phyloP scores from a whole-genome alignment of 2,888 invertebrate genomes.

The Digitonthophagus gazella region DNA sequence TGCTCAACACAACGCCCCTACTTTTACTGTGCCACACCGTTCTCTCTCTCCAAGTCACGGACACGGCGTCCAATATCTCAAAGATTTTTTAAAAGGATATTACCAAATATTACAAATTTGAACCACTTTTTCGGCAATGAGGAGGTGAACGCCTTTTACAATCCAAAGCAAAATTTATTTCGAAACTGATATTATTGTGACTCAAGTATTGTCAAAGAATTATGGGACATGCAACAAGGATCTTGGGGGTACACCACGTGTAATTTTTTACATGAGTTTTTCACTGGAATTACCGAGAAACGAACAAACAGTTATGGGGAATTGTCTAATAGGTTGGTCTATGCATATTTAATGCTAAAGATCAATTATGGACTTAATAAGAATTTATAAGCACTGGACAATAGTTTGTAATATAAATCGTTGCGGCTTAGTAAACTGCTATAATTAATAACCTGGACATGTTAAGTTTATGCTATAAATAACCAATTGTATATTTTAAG shows the following conservation, averaged over 20 bases:
- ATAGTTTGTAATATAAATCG: not conserved
- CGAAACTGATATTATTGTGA: too few species aligned
- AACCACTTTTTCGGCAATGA: not conserved
- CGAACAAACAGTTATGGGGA: not conserved
- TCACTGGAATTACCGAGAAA: not conserved
- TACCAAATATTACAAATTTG: not conserved
- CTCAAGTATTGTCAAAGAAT: too few species aligned
- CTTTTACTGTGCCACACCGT: not conserved
- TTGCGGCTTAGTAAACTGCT: not conserved
- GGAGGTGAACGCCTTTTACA: too few species aligned
- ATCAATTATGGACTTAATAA: not conserved
- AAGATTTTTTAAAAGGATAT: not conserved
- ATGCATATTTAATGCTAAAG: not conserved
- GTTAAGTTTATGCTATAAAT: not conserved
- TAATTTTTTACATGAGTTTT: not conserved
- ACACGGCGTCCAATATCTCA: not conserved
- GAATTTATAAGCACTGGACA: not conserved
- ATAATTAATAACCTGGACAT: not conserved
- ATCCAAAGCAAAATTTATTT: too few species aligned
- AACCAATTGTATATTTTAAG: not conserved
- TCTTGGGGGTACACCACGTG: not conserved
- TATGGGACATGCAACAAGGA: not conserved
- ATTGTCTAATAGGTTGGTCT: not conserved
- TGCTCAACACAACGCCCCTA: not conserved
- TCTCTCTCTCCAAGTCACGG: not conserved